A percentile compares a stretch with the other conserved stretches of the same genome.
Conservation (phyloP, 2,888 invertebrate genomes). For the Andricus curvator region DNA sequence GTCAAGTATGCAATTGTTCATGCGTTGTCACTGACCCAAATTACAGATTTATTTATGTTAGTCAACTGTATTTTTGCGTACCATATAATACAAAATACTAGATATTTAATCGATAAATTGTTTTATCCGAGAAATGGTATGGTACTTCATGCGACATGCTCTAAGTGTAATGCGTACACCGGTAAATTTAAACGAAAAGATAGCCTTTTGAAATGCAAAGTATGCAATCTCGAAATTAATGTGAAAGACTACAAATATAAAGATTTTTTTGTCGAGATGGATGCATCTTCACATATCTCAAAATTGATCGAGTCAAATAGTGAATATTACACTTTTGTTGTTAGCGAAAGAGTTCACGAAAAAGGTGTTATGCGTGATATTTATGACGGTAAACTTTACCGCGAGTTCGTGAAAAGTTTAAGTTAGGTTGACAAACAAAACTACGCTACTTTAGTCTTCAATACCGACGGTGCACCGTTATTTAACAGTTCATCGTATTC, state of each 20-base stretch:
- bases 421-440: not conserved
- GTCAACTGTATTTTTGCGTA: slow-evolving; percentile 45
- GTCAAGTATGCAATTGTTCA: slow-evolving; percentile 39
- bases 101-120: not conserved
- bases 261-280: slow-evolving; percentile 43
- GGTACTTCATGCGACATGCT: slow-evolving; percentile 44
- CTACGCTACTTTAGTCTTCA: too few species aligned
- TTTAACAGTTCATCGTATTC: slow-evolving; percentile 48
- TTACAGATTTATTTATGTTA: slow-evolving; percentile 44
- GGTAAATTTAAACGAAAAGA: slow-evolving; percentile 33
- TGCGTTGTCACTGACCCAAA: slow-evolving; percentile 38
- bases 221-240: slow-evolving; percentile 36
- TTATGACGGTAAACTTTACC: slow-evolving; percentile 47
- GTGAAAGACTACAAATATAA: slow-evolving; percentile 16
- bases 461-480: not conserved
- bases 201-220: slow-evolving; percentile 21
- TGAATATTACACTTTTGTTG: slow-evolving; percentile 41
- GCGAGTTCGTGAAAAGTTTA: slow-evolving; percentile 40
- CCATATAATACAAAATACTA: slow-evolving; percentile 45
- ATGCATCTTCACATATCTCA: slow-evolving; percentile 40
- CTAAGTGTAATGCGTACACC: slow-evolving; percentile 31
- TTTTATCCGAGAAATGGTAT: slow-evolving; percentile 35
- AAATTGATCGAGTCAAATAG: slow-evolving; percentile 36
- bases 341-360: slow-evolving; percentile 31
- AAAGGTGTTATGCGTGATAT: slow-evolving; percentile 44